These are phyloP conservation scores for Rhagonycha lutea DNA, from an alignment of 2,888 invertebrate genomes.

Conservation along the genomic window DNA sequence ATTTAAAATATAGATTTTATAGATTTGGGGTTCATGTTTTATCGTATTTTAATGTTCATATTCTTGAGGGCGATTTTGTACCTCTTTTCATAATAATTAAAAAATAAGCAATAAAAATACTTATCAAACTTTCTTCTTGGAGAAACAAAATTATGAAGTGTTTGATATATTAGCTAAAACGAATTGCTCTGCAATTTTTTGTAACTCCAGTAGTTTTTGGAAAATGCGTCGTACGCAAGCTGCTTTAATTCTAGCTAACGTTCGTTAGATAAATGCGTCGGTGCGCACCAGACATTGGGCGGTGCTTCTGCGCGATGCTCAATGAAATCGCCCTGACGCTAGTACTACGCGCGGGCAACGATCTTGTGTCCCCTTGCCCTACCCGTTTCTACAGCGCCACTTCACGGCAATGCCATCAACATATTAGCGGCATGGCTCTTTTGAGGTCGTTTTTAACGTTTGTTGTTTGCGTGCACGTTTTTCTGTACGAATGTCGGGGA, in stretches of 20 bases:
- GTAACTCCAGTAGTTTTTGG: background rate
- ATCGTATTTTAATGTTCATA: no score
- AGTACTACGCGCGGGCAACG: slow-evolving; percentile 55
- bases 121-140: background rate
- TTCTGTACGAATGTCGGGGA: background rate
- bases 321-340: slow-evolving; percentile 49
- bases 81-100: no score
- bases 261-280: slow-evolving; percentile 42
- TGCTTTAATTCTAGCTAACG: slow-evolving; percentile 16
- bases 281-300: slow-evolving; percentile 50
- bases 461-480: background rate
- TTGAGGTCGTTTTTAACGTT: slow-evolving; percentile 38
- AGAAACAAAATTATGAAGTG: background rate
- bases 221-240: background rate
- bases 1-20: no score
- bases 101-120: no score
- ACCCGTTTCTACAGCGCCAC: slow-evolving; percentile 41
- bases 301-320: slow-evolving; percentile 44
- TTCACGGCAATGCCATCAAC: slow-evolving; percentile 45
- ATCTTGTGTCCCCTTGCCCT: slow-evolving; percentile 40
- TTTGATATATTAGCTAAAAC: background rate
- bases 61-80: no score
- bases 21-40: no score
- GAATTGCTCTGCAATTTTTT: background rate
- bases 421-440: slow-evolving; percentile 45